Percentiles rank a stretch among this genome's conserved stretches.
Conservation (phyloP, 2,888 invertebrate species). For the Entomobrya multifasciata region DNA sequence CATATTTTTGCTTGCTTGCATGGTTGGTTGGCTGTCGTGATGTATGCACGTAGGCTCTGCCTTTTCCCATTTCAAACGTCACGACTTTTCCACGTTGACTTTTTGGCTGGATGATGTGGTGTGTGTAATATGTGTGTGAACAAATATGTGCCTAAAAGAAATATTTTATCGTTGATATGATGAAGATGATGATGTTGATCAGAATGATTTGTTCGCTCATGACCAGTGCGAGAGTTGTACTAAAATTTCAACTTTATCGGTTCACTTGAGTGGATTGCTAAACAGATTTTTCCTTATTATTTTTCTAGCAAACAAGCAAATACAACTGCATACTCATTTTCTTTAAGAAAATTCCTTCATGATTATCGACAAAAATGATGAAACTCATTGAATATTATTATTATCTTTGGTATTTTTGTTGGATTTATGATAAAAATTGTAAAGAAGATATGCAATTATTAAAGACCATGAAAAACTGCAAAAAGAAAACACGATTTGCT, state of each 20-base stretch:
- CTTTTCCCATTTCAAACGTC: slow-evolving; percentile 38
- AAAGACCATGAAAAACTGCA: too few relatives aligned
- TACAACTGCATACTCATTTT: not conserved
- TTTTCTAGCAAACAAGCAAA: not conserved
- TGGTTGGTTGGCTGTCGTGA: too few relatives aligned
- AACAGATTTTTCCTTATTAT: slow-evolving; percentile 7
- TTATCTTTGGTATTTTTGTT: not conserved
- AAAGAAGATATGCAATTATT: not conserved
- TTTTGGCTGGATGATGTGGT: not conserved
- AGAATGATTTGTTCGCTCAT: not conserved
- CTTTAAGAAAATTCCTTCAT: not conserved
- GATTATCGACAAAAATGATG: slow-evolving; percentile 34
- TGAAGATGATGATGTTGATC: not conserved
- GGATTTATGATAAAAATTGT: slow-evolving; percentile 29
- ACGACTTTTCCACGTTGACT: slow-evolving; percentile 28
- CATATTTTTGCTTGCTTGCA: too few relatives aligned
- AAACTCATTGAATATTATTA: slow-evolving; percentile 18
- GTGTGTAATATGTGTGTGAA: too few relatives aligned
- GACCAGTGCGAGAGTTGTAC: not conserved
- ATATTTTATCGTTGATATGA: not conserved
- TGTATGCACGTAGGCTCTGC: slow-evolving; percentile 15
- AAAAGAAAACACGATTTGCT: not conserved
- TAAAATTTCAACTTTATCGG: not conserved
- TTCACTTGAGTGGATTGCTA: not conserved
- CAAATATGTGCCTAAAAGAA: slow-evolving; percentile 12